Percentiles rank a stretch among this genome's conserved stretches.
These are phyloP conservation scores for Diadromus collaris DNA, from an alignment of 2,888 invertebrate species.

Conservation along the genomic window DNA sequence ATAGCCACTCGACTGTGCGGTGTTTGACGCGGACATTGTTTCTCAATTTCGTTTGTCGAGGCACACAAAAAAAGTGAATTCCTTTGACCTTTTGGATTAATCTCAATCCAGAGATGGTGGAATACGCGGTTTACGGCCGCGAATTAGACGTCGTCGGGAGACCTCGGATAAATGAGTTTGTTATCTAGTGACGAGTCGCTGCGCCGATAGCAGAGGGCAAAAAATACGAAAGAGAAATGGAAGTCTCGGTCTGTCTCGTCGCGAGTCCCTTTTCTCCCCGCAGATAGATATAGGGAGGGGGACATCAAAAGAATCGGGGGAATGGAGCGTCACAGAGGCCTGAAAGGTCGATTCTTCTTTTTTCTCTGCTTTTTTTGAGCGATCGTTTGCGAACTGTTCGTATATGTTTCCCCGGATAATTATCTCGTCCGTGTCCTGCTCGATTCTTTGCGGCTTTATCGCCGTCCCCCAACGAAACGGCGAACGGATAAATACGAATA, in stretches of 20 bases:
- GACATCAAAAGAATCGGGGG: slow-evolving; percentile 54
- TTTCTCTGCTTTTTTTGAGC: slow-evolving; percentile 62
- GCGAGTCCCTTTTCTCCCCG: slow-evolving; percentile 24
- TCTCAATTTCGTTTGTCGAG: slow-evolving; percentile 29
- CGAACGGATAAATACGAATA: slow-evolving; percentile 19
- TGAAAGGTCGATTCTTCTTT: slow-evolving; percentile 49
- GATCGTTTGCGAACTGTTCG: slow-evolving; percentile 66
- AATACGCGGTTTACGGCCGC: neutral
- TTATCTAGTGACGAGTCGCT: slow-evolving; percentile 4
- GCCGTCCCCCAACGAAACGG: slow-evolving; percentile 16
- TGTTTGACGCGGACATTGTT: slow-evolving; percentile 23
- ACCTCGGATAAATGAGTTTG: slow-evolving; percentile 32
- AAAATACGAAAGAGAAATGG: slow-evolving; percentile 26
- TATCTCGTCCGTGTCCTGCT: slow-evolving; percentile 71
- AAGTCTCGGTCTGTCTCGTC: slow-evolving; percentile 42
- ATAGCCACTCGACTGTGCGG: slow-evolving; percentile 10
- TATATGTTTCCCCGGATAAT: slow-evolving; percentile 73
- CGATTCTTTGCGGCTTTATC: slow-evolving; percentile 70
- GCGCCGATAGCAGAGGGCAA: slow-evolving; percentile 4
- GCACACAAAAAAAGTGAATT: neutral
- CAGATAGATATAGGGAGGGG: slow-evolving; percentile 27
- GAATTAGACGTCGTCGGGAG: slow-evolving; percentile 11
- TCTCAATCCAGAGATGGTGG: slow-evolving; percentile 1
- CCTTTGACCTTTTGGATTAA: slow-evolving; percentile 8
- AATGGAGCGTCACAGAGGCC: slow-evolving; percentile 29